Base-by-base conservation (phyloP, 2,888 invertebrate species). In the Drosophila tanythrix region DNA sequence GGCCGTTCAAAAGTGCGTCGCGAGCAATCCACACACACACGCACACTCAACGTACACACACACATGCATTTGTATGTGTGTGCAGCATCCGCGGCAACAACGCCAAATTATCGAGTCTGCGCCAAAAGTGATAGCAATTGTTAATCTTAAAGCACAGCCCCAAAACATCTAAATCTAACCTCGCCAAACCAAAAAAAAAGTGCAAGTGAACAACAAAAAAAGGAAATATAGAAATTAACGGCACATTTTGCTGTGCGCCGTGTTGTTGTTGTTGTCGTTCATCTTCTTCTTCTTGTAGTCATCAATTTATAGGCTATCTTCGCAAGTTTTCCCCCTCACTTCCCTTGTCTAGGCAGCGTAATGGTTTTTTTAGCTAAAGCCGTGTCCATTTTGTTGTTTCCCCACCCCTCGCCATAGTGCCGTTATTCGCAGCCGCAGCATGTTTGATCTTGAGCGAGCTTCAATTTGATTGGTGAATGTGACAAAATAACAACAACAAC, bases 81-180 rank as follows among this genome's bases (percentile, higher is more conserved):
- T 69, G 74, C 46, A 76, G 57, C 70, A 61, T 69, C 76, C 85
- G 84, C 84, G 84, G 70, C 79, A 87, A 84, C 81, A 86, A 79
- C 79, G 87, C 81, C 84, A 87, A 85, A 84, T 86, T 85, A 82
- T 84, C 86, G 84, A 84, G 86, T 86, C 83, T 84, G 84, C 86
- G 84, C 83, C 81, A 85, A 75, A 80, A 81, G 82, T 81, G 87
- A 76, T 83, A 71, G 70, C 81, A 81, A 82, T 81, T 86, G 83
- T 81, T 76, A 77, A 76, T 82, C 74, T 80, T 76, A 78, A 72
- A 83, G 73, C 61, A 58, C 70, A 68, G 76, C n/a, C 13, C 18
- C 55, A 38, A 27, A 55, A 55, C 59, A n/a, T 50, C 27, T 29
- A 56, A 29, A n/a, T 56, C n/a, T 29, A 40, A 15, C 21, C 15